Percentiles rank a stretch among this genome's conserved stretches.
These are phyloP conservation scores for Mesoclemmys tuberculata DNA, from an alignment of 2,113 vertebrate genomes.

Conservation along the genomic window DNA sequence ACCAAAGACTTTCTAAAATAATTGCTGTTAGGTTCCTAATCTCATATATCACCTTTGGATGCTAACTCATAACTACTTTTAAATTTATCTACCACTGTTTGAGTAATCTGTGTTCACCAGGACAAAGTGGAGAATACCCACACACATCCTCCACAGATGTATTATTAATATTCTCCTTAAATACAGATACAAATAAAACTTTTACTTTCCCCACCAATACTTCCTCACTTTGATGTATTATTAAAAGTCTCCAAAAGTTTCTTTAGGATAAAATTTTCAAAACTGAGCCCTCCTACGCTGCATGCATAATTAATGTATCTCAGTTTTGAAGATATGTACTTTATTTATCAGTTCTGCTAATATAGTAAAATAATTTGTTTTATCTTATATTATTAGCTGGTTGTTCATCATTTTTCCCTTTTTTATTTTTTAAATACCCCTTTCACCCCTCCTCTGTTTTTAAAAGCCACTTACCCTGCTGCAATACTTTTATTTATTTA, in stretches of 20 bases:
- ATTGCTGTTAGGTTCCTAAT: conserved; percentile 43
- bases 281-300: not conserved
- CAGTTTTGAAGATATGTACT: fast-evolving
- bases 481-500: not conserved
- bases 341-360: not conserved
- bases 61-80: conserved; percentile 15
- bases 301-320: not conserved
- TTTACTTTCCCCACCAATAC: not conserved
- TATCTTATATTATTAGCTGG: not conserved
- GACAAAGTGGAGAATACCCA: not conserved
- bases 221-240: not conserved
- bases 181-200: not conserved
- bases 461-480: not conserved
- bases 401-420: not conserved
- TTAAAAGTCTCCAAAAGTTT: not conserved
- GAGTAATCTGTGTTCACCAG: not conserved
- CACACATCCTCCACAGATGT: not conserved
- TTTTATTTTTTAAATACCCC: not conserved
- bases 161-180: not conserved
- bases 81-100: not conserved
- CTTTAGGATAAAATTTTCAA: not conserved
- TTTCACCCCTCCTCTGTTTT: not conserved
- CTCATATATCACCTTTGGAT: not conserved
- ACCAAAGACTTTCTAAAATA: conserved; percentile 11
- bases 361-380: not conserved